These are phyloP conservation scores for Neodiprion virginianus DNA, from an alignment of 1,140 invertebrate genomes.

Conservation along the genomic window DNA sequence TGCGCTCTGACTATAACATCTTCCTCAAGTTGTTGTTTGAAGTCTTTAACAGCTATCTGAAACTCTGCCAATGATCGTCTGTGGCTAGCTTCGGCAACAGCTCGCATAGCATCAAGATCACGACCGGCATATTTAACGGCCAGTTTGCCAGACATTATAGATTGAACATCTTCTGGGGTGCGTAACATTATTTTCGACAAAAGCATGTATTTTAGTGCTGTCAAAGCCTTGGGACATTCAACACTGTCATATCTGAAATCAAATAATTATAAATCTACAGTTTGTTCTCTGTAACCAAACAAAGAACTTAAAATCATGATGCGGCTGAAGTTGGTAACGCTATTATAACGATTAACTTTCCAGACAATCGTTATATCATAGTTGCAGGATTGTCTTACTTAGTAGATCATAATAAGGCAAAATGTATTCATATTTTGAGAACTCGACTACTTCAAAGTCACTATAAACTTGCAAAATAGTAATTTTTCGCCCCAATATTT, in stretches of 20 bases:
- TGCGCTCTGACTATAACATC: conserved; percentile 97
- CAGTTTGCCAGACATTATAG: conserved; percentile 95
- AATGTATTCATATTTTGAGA: no score
- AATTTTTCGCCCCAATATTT: no score
- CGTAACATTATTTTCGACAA: conserved; percentile 98
- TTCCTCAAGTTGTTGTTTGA: conserved; percentile 89
- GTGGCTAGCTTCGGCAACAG: conserved; percentile 94
- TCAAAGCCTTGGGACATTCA: conserved; percentile 89
- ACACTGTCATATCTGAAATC: conserved; percentile 85
- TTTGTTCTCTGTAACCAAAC: neutral
- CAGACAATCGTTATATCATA: no score
- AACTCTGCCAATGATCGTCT: conserved; percentile 97
- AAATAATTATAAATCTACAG: neutral
- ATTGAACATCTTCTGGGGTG: conserved; percentile 93
- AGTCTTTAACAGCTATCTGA: conserved; percentile 85
- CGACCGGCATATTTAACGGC: conserved; percentile 95
- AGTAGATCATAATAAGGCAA: no score
- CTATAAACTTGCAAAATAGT: no score
- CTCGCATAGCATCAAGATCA: conserved; percentile 98
- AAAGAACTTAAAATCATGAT: conserved; percentile 19
- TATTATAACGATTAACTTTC: neutral
- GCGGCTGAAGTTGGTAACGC: neutral
- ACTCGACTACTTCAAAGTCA: no score
- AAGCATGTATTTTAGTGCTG: conserved; percentile 98
- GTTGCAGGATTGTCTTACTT: no score